A percentile compares a stretch with the other conserved stretches of the same genome.
Evolutionary conservation across 2,797 vertebrate species (phyloP).

Genomic region (Luscinia luscinia): DNA sequence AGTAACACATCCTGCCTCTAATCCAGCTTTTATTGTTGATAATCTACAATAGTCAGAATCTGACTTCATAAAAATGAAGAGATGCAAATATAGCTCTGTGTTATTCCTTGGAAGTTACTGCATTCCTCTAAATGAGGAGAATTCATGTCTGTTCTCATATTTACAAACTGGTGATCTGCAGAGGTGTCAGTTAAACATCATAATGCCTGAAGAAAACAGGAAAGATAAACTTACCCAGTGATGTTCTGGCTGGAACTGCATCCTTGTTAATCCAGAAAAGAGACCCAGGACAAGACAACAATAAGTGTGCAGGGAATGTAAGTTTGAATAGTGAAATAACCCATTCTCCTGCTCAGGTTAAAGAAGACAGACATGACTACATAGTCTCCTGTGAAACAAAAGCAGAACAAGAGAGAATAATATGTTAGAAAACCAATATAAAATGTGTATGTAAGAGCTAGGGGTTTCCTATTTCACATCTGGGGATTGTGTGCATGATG

Average conservation of each 20-base stretch:
- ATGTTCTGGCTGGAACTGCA: constrained; percentile 97
- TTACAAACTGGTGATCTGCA: background rate
- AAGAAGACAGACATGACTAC: constrained; percentile 98
- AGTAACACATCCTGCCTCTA: background rate
- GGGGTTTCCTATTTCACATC: background rate
- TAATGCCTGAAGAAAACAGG: background rate
- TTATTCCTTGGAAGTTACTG: background rate
- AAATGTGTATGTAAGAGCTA: background rate
- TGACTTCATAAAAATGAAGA: background rate
- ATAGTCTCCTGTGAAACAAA: constrained; percentile 88
- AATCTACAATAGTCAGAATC: background rate
- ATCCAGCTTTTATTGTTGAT: background rate
- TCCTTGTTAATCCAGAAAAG: constrained; percentile 99
- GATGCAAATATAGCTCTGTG: background rate
- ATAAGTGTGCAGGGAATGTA: constrained; percentile 99
- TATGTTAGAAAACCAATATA: background rate
- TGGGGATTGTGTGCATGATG: rapidly evolving
- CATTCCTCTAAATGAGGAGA: background rate
- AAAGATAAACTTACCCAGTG: constrained; percentile 84
- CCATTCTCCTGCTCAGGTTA: constrained; percentile 98
- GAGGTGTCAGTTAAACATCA: background rate
- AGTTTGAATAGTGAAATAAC: constrained; percentile 99
- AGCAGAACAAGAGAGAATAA: background rate
- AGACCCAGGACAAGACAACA: constrained; percentile 97
- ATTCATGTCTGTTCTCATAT: background rate